Evolutionary conservation across 37 sponge, comb jelly and placozoan genomes (phyloP).

Genomic region (Beroe ovata): DNA sequence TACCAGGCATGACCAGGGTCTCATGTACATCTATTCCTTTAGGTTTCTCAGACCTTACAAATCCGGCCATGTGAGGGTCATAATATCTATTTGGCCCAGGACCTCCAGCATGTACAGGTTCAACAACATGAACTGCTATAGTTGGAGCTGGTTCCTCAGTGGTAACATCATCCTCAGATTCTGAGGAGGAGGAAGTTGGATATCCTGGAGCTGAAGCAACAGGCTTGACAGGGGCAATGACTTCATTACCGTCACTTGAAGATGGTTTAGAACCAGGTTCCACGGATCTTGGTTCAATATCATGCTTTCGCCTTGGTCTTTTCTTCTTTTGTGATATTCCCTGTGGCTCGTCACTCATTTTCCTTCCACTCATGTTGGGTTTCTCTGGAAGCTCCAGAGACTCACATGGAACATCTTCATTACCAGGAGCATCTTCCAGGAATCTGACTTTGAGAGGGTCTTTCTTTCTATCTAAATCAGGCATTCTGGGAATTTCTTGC

Average conservation of each 20-base stretch:
- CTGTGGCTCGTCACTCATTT: not conserved
- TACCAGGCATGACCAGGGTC: not conserved
- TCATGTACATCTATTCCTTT: not conserved
- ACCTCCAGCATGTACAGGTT: not conserved
- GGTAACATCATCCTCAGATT: not conserved
- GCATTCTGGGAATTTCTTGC: too few relatives aligned
- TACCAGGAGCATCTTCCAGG: too few relatives aligned
- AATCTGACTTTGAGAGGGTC: too few relatives aligned
- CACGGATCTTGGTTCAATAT: not conserved
- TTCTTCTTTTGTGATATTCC: not conserved
- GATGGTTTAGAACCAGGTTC: too few relatives aligned
- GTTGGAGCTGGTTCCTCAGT: not conserved
- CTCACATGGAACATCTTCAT: too few relatives aligned
- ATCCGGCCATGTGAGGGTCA: too few relatives aligned
- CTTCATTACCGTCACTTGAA: not conserved
- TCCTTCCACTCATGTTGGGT: not conserved
- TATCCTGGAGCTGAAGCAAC: not conserved
- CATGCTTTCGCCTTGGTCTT: too few relatives aligned
- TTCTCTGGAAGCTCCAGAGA: too few relatives aligned
- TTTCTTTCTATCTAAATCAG: too few relatives aligned
- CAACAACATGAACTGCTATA: not conserved
- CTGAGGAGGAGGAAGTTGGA: not conserved
- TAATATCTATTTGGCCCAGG: too few relatives aligned
- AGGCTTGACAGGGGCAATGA: not conserved
- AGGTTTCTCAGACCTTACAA: not conserved